Base-by-base conservation (phyloP, 2,113 vertebrate species). In the Gracilinanus agilis region DNA sequence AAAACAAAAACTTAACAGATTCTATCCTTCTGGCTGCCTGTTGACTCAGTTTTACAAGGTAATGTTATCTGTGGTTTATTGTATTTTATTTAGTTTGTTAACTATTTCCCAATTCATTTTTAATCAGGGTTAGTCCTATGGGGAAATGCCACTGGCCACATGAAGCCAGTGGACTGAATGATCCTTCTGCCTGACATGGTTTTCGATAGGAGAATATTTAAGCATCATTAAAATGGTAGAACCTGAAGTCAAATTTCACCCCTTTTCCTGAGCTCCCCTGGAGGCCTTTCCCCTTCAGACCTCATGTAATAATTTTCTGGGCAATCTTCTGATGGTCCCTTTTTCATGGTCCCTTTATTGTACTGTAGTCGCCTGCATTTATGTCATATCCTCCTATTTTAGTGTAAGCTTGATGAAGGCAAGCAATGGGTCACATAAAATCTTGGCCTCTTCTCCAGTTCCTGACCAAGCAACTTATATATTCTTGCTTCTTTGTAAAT, bases 281-380 rank as follows among this genome's bases (percentile, higher is more conserved):
- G 61, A n/a, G 34, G 0, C 11, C 93, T 96, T 9, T 92, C 53
- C 91, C 53, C 10, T 94, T 90, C 90, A 93, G 49, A 55, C 7
- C 12, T 94, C n/a, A 67, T 24, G 1, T 83, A 40, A 40, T 83
- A n/a, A 40, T 92, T 55, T 96, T 93, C 54, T 55, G 25, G 49
- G 0, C 19, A 40, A 75, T 1, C 0, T n/a, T n/a, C 67, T 75
- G 34, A 75, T 75, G 34, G n/a, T n/a, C n/a, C n/a, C n/a, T n/a
- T n/a, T n/a, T n/a, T 40, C n/a, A 83, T 3, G 5, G n/a, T 40
- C n/a, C 34, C n/a, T 83, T 40, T 40, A n/a, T 49, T 8, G 0
- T 40, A 40, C n/a, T 40, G 7, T 23, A 83, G 16, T 83, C 40
- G 40, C 7, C 7, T 40, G 16, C 16, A 83, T 83, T 40, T n/a